phyloP scores from a whole-genome alignment of 2,797 vertebrate genomes.

The Ctenosaura bakeri region DNA sequence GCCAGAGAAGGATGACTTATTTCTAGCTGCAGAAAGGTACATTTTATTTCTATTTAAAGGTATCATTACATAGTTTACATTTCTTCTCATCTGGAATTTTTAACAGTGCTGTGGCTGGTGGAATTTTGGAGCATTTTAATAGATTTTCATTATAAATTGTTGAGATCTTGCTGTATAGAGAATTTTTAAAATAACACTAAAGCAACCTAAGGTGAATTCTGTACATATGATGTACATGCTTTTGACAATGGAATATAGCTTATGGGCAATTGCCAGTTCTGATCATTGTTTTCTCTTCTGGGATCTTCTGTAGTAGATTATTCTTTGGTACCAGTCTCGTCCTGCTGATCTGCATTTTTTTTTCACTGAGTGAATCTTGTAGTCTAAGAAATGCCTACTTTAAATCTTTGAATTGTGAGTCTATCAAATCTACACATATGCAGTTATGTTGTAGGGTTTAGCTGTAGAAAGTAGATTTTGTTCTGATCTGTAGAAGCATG shows the following conservation, averaged over 20 bases:
- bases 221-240: background rate
- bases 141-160: slow-evolving; percentile 13
- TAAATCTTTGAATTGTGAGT: too few species aligned
- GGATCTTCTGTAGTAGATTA: background rate
- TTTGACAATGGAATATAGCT: slow-evolving; percentile 20
- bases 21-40: slow-evolving; percentile 27
- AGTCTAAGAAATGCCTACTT: background rate
- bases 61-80: background rate
- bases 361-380: background rate
- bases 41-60: slow-evolving; percentile 26
- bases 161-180: slow-evolving; percentile 20
- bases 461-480: too few species aligned
- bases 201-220: slow-evolving; percentile 24
- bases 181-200: slow-evolving; percentile 19
- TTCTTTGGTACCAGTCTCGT: background rate
- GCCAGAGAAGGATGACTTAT: background rate
- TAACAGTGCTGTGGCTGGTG: slow-evolving; percentile 11
- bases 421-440: too few species aligned
- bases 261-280: background rate
- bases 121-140: background rate
- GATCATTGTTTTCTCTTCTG: background rate
- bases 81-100: slow-evolving; percentile 33
- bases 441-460: too few species aligned
- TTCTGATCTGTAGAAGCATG: too few species aligned
- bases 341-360: background rate